Evolutionary conservation across 2,113 vertebrate species (phyloP), one percentile per base, ranked within the genome.

Genomic region (Rynchops niger): DNA sequence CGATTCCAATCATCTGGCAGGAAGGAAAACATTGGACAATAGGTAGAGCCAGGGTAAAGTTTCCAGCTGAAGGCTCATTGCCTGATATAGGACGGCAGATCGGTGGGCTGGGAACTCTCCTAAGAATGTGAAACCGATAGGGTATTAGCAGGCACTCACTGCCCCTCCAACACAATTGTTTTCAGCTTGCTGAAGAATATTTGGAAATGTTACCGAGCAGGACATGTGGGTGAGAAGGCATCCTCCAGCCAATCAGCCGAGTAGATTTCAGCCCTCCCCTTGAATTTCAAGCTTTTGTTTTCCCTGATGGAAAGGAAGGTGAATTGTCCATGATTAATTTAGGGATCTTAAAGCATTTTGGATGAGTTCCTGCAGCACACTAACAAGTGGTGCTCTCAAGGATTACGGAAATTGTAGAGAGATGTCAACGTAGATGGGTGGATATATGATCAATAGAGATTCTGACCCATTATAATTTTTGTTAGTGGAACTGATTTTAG

Each of bases 121-220:
- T 97, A 62, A 72, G 95, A 97, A 96, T 96, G 95, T 97, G 97
- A 97, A 95, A 97, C 63, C 5, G 94, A 96, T 97, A 97, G 91
- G 97, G 94, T 96, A 95, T 97, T 97, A 96, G 91, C 95, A 96
- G 86, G 50, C 71, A 81, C 83, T 82, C 86, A 93, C 92, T 88
- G 91, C 95, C 88, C 93, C 97, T 94, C 96, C 96, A 88, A 93
- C 97, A 96, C 94, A 45, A 93, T 97, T 96, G 97, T 97, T 96
- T 97, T 96, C 97, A 94, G 96, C 97, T 96, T 70, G 93, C 95
- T 90, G 90, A 93, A 97, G 95, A 96, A 93, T 95, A 97, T 90
- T 96, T 97, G 95, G 95, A 93, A 97, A 95, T 94, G 94, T 97
- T 97, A 73, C 81, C 0, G 32, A 95, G 95, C 2, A 3, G 81